phyloP scores from a whole-genome alignment of 2,888 invertebrate species.

The Fabriciana adippe region DNA sequence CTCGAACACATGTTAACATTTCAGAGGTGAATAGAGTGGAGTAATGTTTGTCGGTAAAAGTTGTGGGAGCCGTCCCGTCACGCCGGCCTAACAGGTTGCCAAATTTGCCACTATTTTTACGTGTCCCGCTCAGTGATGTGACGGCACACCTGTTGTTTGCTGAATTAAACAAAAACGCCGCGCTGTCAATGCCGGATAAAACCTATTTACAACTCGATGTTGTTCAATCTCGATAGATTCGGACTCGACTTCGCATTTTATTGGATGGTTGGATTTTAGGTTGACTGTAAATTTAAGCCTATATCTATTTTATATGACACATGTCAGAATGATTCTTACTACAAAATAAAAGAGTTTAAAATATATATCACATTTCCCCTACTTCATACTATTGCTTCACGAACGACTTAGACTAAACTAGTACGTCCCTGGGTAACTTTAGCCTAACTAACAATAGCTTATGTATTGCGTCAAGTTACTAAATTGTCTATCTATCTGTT shows the following conservation, averaged over 20 bases:
- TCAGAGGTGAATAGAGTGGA: constrained; percentile 45
- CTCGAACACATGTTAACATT: constrained; percentile 52
- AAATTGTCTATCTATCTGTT: no score
- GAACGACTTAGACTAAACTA: no score
- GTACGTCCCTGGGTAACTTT: no score
- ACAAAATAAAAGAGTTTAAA: no score
- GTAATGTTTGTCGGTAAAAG: constrained; percentile 58
- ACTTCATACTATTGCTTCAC: no score
- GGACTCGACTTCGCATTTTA: background rate
- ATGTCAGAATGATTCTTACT: no score
- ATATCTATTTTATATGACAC: background rate
- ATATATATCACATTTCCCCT: no score
- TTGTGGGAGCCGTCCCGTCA: constrained; percentile 52
- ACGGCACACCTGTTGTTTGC: constrained; percentile 72
- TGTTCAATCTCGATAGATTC: constrained; percentile 31
- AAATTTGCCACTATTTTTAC: constrained; percentile 79
- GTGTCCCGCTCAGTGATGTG: constrained; percentile 70
- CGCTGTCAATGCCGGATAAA: constrained; percentile 36
- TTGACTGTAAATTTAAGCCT: background rate
- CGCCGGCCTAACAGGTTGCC: constrained; percentile 72
- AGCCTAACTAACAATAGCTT: no score
- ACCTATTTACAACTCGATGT: constrained; percentile 37
- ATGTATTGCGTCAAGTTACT: no score
- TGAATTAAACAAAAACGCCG: constrained; percentile 44
- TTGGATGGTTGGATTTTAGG: constrained; percentile 1